Evolutionary conservation across 2,113 vertebrate genomes (phyloP).

Genomic region (Siniperca chuatsi): DNA sequence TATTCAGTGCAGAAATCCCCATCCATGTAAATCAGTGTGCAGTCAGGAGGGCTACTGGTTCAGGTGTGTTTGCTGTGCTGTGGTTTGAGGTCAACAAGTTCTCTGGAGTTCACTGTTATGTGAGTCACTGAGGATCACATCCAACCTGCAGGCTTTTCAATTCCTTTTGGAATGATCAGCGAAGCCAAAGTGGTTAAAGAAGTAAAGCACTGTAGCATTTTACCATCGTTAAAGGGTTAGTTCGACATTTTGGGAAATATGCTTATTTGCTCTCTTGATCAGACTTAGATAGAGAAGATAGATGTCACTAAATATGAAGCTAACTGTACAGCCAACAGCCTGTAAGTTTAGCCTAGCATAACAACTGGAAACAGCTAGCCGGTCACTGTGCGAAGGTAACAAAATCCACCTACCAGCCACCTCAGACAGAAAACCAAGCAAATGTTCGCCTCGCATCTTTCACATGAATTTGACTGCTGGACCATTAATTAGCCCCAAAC

Average conservation of each 20-base stretch:
- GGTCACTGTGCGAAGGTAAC: no score
- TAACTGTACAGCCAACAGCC: not conserved
- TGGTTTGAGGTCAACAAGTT: conserved; percentile 34
- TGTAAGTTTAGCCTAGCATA: not conserved
- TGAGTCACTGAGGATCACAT: not conserved
- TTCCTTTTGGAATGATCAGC: not conserved
- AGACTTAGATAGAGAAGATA: no score
- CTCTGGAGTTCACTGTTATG: not conserved
- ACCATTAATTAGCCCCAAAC: no score
- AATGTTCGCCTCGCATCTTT: no score
- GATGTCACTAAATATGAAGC: not conserved
- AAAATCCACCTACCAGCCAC: no score
- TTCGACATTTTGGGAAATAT: not conserved
- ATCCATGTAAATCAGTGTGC: not conserved
- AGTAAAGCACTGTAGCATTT: not conserved
- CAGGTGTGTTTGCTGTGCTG: conserved; percentile 27
- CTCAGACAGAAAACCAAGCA: no score
- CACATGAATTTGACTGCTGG: no score
- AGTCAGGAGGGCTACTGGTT: not conserved
- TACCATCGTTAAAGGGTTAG: not conserved
- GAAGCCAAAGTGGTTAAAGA: not conserved
- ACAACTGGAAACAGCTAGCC: not conserved
- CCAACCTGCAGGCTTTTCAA: not conserved
- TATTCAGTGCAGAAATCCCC: not conserved
- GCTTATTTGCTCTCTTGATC: not conserved